Conservation (phyloP, 2,797 vertebrate species). For the Typhlichthys subterraneus region DNA sequence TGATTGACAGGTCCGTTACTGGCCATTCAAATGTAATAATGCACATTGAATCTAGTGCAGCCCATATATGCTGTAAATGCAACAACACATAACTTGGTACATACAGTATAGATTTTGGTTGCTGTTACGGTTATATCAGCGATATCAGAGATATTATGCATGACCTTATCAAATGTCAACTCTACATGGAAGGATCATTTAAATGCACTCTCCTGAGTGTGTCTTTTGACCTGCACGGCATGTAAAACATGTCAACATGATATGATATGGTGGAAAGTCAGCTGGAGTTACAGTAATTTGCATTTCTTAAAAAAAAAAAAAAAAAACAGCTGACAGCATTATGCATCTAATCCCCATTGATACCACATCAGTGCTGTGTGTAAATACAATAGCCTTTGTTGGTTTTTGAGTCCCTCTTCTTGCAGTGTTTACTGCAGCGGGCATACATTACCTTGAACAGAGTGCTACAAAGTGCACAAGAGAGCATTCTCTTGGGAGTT, state of each 20-base stretch:
- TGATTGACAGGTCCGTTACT: not conserved
- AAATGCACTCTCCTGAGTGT: too few relatives aligned
- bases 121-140: too few relatives aligned
- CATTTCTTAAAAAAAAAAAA: constrained; percentile 8
- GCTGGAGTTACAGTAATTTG: constrained; percentile 10
- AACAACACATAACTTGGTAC: too few relatives aligned
- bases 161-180: constrained; percentile 18
- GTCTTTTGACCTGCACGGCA: too few relatives aligned
- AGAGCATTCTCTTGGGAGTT: not conserved
- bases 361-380: not conserved
- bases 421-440: not conserved
- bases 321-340: too few relatives aligned
- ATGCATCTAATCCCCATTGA: constrained; percentile 15
- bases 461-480: not conserved
- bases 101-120: too few relatives aligned
- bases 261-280: constrained; percentile 35
- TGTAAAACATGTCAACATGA: constrained; percentile 20
- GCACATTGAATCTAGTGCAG: too few relatives aligned
- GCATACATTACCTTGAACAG: not conserved
- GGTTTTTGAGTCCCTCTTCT: constrained; percentile 25
- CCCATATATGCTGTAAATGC: too few relatives aligned
- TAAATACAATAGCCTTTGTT: not conserved
- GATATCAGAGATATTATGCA: not conserved
- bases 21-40: too few relatives aligned
- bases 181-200: not conserved